These are phyloP conservation scores for Tyto alba DNA, from an alignment of 2,113 vertebrate species.

Conservation along the genomic window DNA sequence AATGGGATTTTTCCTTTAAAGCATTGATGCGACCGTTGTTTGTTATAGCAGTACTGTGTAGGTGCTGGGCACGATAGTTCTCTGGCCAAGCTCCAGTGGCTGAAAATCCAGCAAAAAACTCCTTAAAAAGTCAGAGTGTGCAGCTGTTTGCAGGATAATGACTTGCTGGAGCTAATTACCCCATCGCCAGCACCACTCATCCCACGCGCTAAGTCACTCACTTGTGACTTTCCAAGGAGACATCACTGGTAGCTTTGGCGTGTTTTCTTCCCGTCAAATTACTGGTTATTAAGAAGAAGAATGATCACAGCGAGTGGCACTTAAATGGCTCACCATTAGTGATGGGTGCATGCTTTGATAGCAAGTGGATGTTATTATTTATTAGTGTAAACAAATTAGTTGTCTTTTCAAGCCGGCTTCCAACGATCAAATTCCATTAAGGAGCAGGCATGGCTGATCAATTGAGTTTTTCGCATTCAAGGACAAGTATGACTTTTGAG, in stretches of 20 bases:
- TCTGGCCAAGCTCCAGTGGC: neutral
- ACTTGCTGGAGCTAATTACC: conserved; percentile 23
- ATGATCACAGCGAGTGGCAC: neutral
- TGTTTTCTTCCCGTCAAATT: neutral
- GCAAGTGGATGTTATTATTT: conserved; percentile 16
- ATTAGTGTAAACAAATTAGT: conserved; percentile 41
- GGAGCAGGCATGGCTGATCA: conserved; percentile 2
- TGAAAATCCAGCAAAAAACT: neutral
- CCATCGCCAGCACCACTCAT: neutral
- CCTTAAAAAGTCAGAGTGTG: neutral
- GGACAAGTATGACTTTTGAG: neutral
- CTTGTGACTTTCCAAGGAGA: conserved; percentile 20
- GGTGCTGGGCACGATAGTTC: neutral
- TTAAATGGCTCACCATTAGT: neutral
- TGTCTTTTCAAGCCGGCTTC: conserved; percentile 39
- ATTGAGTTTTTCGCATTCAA: neutral
- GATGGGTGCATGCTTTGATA: neutral
- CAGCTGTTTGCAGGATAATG: neutral
- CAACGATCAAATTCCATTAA: conserved; percentile 30
- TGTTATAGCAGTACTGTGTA: fast-evolving
- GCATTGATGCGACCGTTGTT: fast-evolving
- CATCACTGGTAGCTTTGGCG: neutral
- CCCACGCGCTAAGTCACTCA: neutral
- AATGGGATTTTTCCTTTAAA: neutral
- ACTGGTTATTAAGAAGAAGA: conserved; percentile 4